Evolutionary conservation across 2,888 invertebrate genomes (phyloP), one percentile per base, ranked within the genome.

Genomic region (Hesperia comma): DNA sequence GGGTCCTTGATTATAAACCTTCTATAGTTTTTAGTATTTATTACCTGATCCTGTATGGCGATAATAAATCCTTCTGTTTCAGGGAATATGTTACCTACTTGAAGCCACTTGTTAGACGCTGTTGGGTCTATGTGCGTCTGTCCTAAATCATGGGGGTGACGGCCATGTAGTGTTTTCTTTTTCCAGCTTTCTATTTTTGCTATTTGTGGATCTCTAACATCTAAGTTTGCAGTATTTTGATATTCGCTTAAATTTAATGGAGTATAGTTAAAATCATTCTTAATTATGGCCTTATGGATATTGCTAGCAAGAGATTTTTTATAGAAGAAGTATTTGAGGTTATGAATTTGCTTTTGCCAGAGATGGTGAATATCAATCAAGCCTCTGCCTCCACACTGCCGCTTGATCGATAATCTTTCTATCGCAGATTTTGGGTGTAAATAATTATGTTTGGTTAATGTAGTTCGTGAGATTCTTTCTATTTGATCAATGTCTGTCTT

Each of bases 341-440:
- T 61, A 12, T 7, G 3, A 6, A 70, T 40, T 55, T 70, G 70
- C 49, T 46, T 62, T 40, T 58, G 6, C 60, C 67, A 67, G 2
- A 70, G 55, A 17, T 63, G 21, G 10, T 17, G 5, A 17, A 60
- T 40, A n/a, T 61, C 55, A 10, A 56, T 56, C 5, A 69, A 43
- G 0, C 68, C 69, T 17, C 69, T 43, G 0, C 69, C 69, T 54
- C 69, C 69, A 6, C 60, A 6, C 0, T 63, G 15, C 55, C 70
- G 41, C 61, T 68, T 68, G 7, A 67, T 49, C 0, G 68, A 63
- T 0, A 68, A 41, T 51, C 70, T 68, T 60, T 68, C 60, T 68
- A 63, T 61, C 33, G 69, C 68, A n/a, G 66, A 70, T 63, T 70
- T 68, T 6, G 67, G 66, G 14, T 70, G 68, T 40, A 63, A 10